A percentile compares a stretch with the other conserved stretches of the same genome.
phyloP scores from a whole-genome alignment of 2,888 invertebrate species.

The Patella caerulea region DNA sequence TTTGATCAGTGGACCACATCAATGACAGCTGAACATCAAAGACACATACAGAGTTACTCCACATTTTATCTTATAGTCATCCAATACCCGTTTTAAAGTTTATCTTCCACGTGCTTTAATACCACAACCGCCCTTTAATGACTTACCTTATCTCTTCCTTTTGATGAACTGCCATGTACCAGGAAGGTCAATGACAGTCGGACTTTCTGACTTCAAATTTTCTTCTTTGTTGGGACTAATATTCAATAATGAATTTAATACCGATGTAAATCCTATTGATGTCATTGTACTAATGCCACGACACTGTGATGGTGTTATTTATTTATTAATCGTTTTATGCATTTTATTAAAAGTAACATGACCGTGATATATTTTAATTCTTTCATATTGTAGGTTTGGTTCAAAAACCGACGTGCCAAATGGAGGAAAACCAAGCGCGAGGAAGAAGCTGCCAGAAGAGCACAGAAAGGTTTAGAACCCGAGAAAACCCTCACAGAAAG shows the following conservation, averaged over 20 bases:
- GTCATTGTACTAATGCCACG: too few species aligned
- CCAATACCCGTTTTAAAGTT: background rate
- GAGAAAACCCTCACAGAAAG: conserved; percentile 16
- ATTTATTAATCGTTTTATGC: too few species aligned
- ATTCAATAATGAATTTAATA: too few species aligned
- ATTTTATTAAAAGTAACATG: too few species aligned
- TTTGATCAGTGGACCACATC: background rate
- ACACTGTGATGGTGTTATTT: too few species aligned
- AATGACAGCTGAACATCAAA: conserved; percentile 4
- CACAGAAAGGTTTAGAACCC: conserved; percentile 15
- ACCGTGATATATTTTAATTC: background rate
- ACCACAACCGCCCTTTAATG: background rate
- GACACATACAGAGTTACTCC: background rate
- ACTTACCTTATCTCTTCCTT: too few species aligned
- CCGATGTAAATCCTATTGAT: too few species aligned
- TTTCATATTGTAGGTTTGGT: conserved; percentile 86
- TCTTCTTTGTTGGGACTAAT: too few species aligned
- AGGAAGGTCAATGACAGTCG: too few species aligned
- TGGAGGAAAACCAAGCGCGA: conserved; percentile 95
- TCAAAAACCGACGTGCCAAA: conserved; percentile 94
- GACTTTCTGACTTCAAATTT: too few species aligned
- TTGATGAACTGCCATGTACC: too few species aligned
- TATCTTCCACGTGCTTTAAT: conserved; percentile 1
- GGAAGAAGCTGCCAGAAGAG: conserved; percentile 64
- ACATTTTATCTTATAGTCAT: background rate